Evolutionary conservation across 2,888 invertebrate species (phyloP).

Genomic region (Pinctada fucata): DNA sequence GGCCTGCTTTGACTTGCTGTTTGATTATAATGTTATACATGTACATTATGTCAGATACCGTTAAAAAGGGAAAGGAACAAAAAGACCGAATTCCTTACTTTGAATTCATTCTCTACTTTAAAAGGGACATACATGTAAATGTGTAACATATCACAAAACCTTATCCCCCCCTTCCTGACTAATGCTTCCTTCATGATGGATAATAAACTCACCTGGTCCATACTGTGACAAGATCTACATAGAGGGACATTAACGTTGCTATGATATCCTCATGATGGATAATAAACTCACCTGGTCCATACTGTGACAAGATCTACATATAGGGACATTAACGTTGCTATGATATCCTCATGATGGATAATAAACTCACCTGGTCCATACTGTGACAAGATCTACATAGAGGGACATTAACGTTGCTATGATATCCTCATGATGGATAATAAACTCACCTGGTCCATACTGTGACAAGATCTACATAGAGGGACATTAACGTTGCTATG

Average conservation of each 20-base stretch:
- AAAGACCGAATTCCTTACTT: no score
- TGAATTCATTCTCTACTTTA: no score
- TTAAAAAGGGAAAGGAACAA: no score
- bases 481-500: conserved; percentile 49
- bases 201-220: conserved; percentile 38
- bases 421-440: conserved; percentile 36
- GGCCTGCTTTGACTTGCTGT: no score
- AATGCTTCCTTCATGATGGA: no score
- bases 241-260: conserved; percentile 50
- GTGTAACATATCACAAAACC: no score
- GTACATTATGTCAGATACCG: no score
- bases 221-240: conserved; percentile 45
- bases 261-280: conserved; percentile 44
- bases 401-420: conserved; percentile 50
- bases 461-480: conserved; percentile 48
- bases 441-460: conserved; percentile 41
- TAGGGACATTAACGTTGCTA: neutral
- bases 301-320: neutral
- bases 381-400: conserved; percentile 47
- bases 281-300: neutral
- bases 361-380: conserved; percentile 40
- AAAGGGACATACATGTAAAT: no score
- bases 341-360: neutral
- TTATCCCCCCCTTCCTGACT: no score
- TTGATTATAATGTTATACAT: no score